phyloP scores from a whole-genome alignment of 2,113 vertebrate genomes.

The Cephalopholis sonnerati region DNA sequence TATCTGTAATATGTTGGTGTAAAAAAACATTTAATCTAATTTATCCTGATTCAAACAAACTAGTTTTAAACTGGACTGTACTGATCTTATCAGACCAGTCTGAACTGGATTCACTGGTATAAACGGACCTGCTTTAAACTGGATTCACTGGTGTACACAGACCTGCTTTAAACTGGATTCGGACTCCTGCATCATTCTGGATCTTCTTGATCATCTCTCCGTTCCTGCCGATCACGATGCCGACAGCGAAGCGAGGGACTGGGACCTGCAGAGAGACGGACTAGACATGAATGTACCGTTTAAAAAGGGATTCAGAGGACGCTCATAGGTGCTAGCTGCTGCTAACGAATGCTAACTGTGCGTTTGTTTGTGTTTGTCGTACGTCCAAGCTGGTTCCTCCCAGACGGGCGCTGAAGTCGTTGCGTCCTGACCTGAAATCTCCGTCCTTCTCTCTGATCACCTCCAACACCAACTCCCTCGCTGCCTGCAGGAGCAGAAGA shows the following conservation, averaged over 20 bases:
- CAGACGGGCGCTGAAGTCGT: constrained; percentile 90
- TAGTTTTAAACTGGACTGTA: not conserved
- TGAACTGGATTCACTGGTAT: not conserved
- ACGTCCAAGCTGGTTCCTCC: constrained; percentile 94
- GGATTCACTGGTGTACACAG: constrained; percentile 38
- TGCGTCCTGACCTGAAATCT: constrained; percentile 91
- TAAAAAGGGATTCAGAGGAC: not conserved
- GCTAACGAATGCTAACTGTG: not conserved
- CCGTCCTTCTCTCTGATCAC: constrained; percentile 96
- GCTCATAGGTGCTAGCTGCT: not conserved
- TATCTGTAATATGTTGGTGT: too few species aligned
- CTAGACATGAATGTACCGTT: constrained; percentile 2
- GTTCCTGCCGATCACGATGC: constrained; percentile 96
- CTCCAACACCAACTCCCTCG: constrained; percentile 94
- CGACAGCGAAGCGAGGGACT: constrained; percentile 94
- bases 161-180: constrained; percentile 98
- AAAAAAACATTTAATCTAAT: too few species aligned
- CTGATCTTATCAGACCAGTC: not conserved
- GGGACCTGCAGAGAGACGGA: constrained; percentile 86
- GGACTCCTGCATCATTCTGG: constrained; percentile 94
- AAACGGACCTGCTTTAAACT: not conserved
- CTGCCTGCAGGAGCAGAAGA: constrained; percentile 85
- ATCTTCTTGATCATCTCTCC: constrained; percentile 99
- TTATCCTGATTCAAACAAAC: too few species aligned
- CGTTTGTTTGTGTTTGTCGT: constrained; percentile 40